Base-by-base conservation (phyloP, 2,797 vertebrate genomes). In the Brachyrhaphis roseni region DNA sequence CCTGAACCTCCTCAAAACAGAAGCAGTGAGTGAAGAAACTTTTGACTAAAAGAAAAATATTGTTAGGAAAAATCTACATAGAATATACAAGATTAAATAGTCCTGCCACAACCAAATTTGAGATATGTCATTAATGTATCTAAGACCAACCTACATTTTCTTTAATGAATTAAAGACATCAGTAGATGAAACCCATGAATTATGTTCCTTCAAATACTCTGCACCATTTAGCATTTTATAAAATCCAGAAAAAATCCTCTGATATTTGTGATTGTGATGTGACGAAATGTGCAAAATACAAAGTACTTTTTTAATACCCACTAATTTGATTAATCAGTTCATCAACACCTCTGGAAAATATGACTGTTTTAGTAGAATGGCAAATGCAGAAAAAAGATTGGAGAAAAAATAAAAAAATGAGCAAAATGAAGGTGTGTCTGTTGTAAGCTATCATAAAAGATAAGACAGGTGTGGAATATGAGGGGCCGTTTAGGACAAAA, bases 391-490 rank as follows among this genome's bases (percentile, higher is more conserved):
- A 51, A 51, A 8, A 51, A 23, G 4, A 36, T 64, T 64, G 13
- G 5, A 16, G 28, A 15, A 13, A 31, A 18, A 64, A 64, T 15
- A 1, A 18, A 64, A 5, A 18, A 36, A 64, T 4, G 1, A 34
- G 4, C 13, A 7, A 66, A 66, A 5, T 4, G 36, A 68, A 62
- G 13, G 13, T 34, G 1, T 34, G 8, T 31, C 16, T 16, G 31
- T 36, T 36, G 10, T 43, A 41, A 26, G 41, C 11, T 11, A 11
- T 20, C 16, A 41, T 13, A 2, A 62, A 18, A 64, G 11, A 47
- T 31, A 45, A 13, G 46, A 47, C 51, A 84, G 79, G n/a, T 66
- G 80, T 36, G 43, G 13, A 77, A 78, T n/a, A n/a, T n/a, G n/a
- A n/a, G n/a, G n/a, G n/a, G n/a, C n/a, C n/a, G n/a, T n/a, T n/a